Percentiles rank a stretch among this genome's conserved stretches.
phyloP scores from a whole-genome alignment of 2,888 invertebrate genomes.

The Lycophotia porphyrea region DNA sequence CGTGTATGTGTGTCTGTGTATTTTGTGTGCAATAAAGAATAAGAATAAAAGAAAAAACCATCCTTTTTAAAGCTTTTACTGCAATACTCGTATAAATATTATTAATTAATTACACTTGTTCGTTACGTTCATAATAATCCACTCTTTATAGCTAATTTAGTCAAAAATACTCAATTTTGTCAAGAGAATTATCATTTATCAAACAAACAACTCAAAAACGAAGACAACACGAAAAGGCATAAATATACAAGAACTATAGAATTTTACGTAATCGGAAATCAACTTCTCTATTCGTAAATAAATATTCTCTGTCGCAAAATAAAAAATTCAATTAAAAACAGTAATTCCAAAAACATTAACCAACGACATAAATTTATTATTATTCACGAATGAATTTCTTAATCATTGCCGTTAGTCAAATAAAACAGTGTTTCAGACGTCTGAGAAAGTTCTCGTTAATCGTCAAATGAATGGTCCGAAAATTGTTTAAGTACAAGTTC shows the following conservation, averaged over 20 bases:
- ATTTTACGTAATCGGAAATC: background rate
- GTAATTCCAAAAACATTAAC: background rate
- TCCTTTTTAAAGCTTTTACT: background rate
- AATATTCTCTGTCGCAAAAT: background rate
- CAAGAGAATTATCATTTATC: background rate
- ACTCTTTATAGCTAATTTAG: background rate
- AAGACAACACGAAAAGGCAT: background rate
- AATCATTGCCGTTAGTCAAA: background rate
- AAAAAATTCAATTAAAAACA: background rate
- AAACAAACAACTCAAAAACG: background rate
- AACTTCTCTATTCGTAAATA: background rate
- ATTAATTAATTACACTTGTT: background rate
- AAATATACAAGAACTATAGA: background rate
- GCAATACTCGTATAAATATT: background rate
- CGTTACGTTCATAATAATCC: background rate
- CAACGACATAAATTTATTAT: background rate
- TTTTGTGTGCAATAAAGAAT: too few relatives aligned
- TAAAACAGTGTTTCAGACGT: background rate
- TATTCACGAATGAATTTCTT: background rate
- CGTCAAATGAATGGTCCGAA: background rate
- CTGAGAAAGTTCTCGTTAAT: background rate
- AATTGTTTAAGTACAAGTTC: background rate
- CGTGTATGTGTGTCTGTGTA: too few relatives aligned
- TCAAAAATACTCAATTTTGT: background rate
- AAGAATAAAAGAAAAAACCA: background rate